Percentiles rank a stretch among this genome's conserved stretches.
Evolutionary conservation across 2,113 vertebrate species (phyloP).

Genomic region (Daphoenositta chrysoptera): DNA sequence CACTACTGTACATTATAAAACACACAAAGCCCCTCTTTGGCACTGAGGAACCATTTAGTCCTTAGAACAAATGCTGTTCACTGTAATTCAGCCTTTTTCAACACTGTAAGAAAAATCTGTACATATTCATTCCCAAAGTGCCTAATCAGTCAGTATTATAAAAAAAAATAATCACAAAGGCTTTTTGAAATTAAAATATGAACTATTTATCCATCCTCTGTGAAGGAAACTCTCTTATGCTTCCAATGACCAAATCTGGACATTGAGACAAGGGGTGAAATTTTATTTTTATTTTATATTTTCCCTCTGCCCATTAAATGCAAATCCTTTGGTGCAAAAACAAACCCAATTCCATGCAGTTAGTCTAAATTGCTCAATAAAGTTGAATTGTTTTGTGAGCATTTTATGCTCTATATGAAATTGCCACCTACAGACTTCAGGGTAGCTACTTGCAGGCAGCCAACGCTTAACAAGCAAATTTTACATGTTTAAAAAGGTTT

Average conservation of each 20-base stretch:
- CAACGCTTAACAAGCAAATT: not conserved
- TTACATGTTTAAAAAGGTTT: not conserved
- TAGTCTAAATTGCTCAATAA: not conserved
- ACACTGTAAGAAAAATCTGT: not conserved
- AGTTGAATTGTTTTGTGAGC: not conserved
- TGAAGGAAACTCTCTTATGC: not conserved
- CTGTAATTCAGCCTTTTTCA: not conserved
- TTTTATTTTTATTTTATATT: not conserved
- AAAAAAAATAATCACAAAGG: not conserved
- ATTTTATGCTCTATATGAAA: not conserved
- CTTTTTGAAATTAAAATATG: not conserved
- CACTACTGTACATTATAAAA: not conserved
- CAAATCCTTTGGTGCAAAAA: not conserved
- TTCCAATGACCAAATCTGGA: not conserved
- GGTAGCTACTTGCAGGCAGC: not conserved
- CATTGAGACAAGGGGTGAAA: not conserved
- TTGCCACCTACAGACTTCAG: not conserved
- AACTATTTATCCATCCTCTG: not conserved
- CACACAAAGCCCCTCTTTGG: not conserved
- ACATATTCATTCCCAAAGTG: not conserved
- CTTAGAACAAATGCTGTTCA: not conserved
- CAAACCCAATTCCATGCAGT: not conserved
- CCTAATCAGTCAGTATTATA: not conserved
- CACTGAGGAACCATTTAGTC: not conserved
- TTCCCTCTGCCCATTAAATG: not conserved